Base-by-base conservation (phyloP, 1,140 invertebrate species). In the Callitettix versicolor region DNA sequence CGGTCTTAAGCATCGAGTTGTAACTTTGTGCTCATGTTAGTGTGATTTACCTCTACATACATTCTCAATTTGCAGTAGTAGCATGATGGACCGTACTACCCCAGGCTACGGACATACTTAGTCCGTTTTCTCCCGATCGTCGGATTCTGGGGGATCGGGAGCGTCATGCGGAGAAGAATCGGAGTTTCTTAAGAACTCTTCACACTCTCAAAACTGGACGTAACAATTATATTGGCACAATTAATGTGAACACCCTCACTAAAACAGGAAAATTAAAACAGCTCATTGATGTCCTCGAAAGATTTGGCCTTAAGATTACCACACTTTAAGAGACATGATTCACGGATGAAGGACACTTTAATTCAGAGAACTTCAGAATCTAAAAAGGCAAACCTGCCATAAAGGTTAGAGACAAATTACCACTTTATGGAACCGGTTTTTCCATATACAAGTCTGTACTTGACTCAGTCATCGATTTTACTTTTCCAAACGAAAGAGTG, bases 371-470 rank as follows among this genome's bases (percentile, higher is more conserved):
- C 7, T 55, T 26, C 53, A 55, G 40, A 34, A 46, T 55, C 24
- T 30, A 41, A 17, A 30, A 41, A n/a, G 42, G 20, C 12, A 47
- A 47, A 20, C 44, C 44, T 47, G 44, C 44, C 24, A 47, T 47
- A 55, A 55, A 55, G 41, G 30, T 55, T 33, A 26, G 43, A 44
- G 24, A 44, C 40, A 33, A 26, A 55, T 17, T 33, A 34, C 41
- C 24, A 53, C 56, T 44, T n/a, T 34, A 53, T 3, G 51, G 56
- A 53, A 58, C 56, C 15, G 56, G 43, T 15, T 58, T 58, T 33
- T n/a, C 51, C 41, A 34, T 55, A 42, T 38, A 58, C 56, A 40
- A 40, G 11, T 44, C 38, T 12, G 24, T 47, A 24, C n/a, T 54
- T 18, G 30, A 58, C 21, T 58, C 51, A n/a, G 51, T 53, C 5